Conservation (phyloP, 2,113 vertebrate genomes). For the Ammospiza caudacuta region DNA sequence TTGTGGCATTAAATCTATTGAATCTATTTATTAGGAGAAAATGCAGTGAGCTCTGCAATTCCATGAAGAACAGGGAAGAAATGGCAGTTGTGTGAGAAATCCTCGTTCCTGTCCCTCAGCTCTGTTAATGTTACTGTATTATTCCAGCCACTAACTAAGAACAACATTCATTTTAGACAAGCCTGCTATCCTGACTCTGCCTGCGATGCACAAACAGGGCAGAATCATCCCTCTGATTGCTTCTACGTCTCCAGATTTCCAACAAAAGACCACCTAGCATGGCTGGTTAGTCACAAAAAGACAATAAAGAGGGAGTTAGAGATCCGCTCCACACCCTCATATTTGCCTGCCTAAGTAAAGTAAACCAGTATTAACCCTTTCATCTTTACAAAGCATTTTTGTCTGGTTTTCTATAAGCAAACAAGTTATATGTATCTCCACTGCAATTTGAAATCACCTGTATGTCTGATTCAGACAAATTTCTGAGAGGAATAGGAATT, state of each 20-base stretch:
- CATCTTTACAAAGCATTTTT: background rate
- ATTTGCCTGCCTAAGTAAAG: background rate
- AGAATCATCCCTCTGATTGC: background rate
- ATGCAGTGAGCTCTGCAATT: background rate
- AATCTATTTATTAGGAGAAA: background rate
- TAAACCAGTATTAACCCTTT: background rate
- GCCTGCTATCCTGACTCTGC: background rate
- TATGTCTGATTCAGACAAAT: background rate
- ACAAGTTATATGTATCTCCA: rapidly evolving
- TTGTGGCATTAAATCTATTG: background rate
- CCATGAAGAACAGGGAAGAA: background rate
- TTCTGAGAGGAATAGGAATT: background rate
- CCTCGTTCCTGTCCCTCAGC: rapidly evolving
- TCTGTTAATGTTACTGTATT: background rate
- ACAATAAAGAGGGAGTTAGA: background rate
- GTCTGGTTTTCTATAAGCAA: background rate
- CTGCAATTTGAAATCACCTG: background rate
- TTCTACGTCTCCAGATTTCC: background rate
- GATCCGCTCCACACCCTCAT: background rate
- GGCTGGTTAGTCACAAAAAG: background rate
- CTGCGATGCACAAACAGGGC: background rate
- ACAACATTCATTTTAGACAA: background rate
- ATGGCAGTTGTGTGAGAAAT: background rate
- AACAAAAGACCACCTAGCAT: background rate
- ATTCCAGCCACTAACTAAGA: background rate